phyloP scores from a whole-genome alignment of 2,888 invertebrate species.

The Creontiades dilutus region DNA sequence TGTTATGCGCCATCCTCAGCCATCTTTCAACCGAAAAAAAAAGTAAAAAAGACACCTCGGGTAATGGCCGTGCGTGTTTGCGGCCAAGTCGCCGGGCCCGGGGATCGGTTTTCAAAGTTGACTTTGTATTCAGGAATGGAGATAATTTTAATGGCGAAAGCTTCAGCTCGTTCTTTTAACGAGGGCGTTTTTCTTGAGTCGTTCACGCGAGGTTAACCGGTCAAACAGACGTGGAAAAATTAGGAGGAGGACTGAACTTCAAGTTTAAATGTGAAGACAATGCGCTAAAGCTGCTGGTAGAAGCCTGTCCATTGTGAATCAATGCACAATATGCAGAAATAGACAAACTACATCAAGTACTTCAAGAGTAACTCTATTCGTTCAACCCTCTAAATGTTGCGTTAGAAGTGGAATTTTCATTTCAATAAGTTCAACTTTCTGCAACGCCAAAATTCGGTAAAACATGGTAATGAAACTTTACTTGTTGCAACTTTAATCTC shows the following conservation, averaged over 20 bases:
- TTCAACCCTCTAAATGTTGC: too few relatives aligned
- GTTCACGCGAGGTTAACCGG: conserved; percentile 14
- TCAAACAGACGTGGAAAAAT: not conserved
- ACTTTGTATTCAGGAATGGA: conserved; percentile 39
- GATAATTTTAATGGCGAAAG: conserved; percentile 29
- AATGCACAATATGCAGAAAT: too few relatives aligned
- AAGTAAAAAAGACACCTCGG: not conserved
- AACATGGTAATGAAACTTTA: too few relatives aligned
- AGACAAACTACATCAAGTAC: too few relatives aligned
- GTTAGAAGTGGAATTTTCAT: too few relatives aligned
- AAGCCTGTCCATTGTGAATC: too few relatives aligned
- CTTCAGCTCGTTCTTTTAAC: not conserved
- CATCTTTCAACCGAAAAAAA: conserved; percentile 47
- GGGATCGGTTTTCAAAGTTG: conserved; percentile 39
- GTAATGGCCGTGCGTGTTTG: conserved; percentile 40
- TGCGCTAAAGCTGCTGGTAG: too few relatives aligned
- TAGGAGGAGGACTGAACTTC: not conserved
- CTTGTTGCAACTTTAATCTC: too few relatives aligned
- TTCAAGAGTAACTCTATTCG: too few relatives aligned
- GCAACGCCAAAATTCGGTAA: too few relatives aligned
- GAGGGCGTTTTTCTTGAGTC: conserved; percentile 14
- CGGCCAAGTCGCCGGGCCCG: not conserved
- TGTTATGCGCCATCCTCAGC: conserved; percentile 29
- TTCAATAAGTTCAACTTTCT: too few relatives aligned
- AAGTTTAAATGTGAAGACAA: too few relatives aligned